A percentile compares a stretch with the other conserved stretches of the same genome.
These are phyloP conservation scores for Saccostrea glomerata DNA, from an alignment of 1,140 invertebrate genomes.

Conservation along the genomic window DNA sequence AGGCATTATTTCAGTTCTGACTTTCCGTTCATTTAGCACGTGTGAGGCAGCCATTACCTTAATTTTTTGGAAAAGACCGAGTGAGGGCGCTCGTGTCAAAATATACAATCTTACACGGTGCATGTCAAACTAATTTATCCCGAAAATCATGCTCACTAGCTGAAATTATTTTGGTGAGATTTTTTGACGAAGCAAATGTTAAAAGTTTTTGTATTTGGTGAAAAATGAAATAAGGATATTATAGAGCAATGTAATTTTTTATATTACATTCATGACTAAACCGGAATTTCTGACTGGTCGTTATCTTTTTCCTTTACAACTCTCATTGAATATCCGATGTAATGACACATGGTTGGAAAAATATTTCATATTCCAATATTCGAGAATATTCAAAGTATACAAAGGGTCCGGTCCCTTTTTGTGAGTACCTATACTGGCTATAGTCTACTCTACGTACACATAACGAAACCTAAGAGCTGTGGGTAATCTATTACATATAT, in stretches of 20 bases:
- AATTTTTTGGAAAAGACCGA: background rate
- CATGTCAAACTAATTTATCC: background rate
- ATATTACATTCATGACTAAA: background rate
- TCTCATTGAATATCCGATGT: background rate
- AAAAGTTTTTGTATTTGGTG: no score
- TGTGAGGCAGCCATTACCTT: slow-evolving; percentile 7
- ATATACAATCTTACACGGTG: background rate
- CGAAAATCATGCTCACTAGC: background rate
- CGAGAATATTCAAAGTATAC: background rate
- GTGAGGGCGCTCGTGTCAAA: background rate
- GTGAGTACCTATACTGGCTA: background rate
- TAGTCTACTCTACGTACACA: no score
- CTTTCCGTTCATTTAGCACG: background rate
- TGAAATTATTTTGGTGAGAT: no score
- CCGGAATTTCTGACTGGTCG: background rate
- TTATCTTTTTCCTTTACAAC: background rate
- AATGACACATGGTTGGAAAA: background rate
- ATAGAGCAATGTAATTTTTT: no score
- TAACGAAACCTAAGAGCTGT: no score
- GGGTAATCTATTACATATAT: no score
- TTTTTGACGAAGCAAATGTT: no score
- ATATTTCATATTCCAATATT: background rate
- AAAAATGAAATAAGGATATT: no score
- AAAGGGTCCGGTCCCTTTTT: background rate
- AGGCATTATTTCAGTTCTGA: background rate